Base-by-base conservation (phyloP, 2,797 vertebrate species). In the Typhlichthys eigenmanni region DNA sequence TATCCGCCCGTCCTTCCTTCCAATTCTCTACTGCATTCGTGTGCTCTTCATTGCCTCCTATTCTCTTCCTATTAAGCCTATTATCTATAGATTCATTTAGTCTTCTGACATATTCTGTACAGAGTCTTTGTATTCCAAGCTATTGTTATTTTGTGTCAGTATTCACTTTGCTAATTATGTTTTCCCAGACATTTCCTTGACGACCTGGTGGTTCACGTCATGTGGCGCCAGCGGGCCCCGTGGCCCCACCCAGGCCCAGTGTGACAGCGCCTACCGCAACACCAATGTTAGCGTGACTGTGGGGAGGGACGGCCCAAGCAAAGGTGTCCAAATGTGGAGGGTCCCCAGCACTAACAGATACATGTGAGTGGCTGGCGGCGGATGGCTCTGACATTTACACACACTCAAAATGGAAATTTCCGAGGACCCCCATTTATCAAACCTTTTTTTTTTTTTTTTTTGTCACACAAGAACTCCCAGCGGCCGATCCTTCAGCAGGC, bases 201-300 rank as follows among this genome's bases (percentile, higher is more conserved):
- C 92, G 81, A 82, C 87, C 0, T 96, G 95, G 95, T 91, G 81
- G 89, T 96, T 97, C 72, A 92, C 92, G 49, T 92, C 95, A 0
- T 96, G 95, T 59, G 94, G 95, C 11, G 94, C 95, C 75, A 96
- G 94, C 9, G 94, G 96, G 34, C 91, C 92, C 1, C 72, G 55
- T 0, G 95, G 95, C 1, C 95, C 95, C 4, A 97, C 95, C 52
- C 95, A 96, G 83, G 93, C 93, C 55, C 96, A 96, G 83, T 96
- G 96, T 4, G 90, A 96, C 81, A 92, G 86, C 7, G 90, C 94
- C 32, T 94, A 96, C 76, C 90, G 86, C 57, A 91, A 95, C 85
- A 93, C 87, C 84, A 95, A 94, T 0, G 80, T 94, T 75, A 94
- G 79, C 0, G 94, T 96, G 61, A 80, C 71, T 0, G 91, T 96